Percentiles rank a stretch among this genome's conserved stretches.
Evolutionary conservation across 1,140 invertebrate species (phyloP).

Genomic region (Eriosoma lanigerum): DNA sequence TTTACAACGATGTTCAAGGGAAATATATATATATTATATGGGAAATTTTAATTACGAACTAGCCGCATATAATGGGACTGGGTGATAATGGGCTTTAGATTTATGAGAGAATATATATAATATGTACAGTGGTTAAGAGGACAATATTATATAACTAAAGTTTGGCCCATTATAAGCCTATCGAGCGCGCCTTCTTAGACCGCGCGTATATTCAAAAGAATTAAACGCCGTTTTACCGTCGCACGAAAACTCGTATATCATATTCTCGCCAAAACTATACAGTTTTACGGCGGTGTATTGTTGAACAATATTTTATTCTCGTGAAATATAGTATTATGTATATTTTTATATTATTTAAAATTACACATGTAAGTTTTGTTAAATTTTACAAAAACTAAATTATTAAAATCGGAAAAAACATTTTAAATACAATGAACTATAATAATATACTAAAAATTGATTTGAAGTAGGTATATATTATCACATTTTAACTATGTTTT

Average conservation of each 20-base stretch:
- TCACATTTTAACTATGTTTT: no score
- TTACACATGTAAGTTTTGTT: no score
- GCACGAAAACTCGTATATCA: slow-evolving; percentile 25
- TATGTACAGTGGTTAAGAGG: slow-evolving; percentile 7
- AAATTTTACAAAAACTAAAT: no score
- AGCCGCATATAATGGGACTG: slow-evolving; percentile 34
- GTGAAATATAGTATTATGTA: no score
- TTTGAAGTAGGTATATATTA: no score
- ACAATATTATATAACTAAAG: slow-evolving; percentile 5
- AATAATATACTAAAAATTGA: no score
- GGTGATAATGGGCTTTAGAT: slow-evolving; percentile 48
- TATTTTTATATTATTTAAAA: no score
- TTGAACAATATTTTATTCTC: no score
- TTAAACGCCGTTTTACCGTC: slow-evolving; percentile 15
- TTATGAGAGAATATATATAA: slow-evolving; percentile 19
- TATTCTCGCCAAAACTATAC: background rate
- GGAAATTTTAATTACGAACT: slow-evolving; percentile 49
- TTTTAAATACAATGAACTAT: no score
- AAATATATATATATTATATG: background rate
- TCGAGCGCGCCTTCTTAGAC: slow-evolving; percentile 12
- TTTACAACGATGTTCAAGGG: slow-evolving; percentile 17
- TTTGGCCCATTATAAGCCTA: slow-evolving; percentile 27
- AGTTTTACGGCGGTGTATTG: no score
- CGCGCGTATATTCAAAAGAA: background rate
- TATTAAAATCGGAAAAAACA: no score